Conservation (phyloP, 2,888 invertebrate genomes). For the Villa cingulata region DNA sequence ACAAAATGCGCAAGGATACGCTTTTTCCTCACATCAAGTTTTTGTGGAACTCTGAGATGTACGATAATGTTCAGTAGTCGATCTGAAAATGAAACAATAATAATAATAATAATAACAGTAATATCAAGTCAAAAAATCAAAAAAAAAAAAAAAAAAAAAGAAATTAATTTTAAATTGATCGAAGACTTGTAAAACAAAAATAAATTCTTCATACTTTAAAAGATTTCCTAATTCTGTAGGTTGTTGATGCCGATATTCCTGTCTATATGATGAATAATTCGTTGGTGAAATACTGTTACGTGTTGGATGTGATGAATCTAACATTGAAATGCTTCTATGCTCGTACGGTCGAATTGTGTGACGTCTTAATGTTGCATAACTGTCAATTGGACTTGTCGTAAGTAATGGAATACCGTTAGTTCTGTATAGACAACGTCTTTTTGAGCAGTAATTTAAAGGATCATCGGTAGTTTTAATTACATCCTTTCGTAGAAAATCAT, state of each 20-base stretch:
- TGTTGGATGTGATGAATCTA: conserved; percentile 22
- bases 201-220: conserved; percentile 8
- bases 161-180: no score
- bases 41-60: no score
- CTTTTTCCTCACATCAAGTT: no score
- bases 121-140: no score
- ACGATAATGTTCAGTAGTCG: background rate
- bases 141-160: no score
- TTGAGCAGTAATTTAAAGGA: conserved; percentile 35
- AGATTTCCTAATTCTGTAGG: conserved; percentile 13
- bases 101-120: no score
- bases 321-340: conserved; percentile 26
- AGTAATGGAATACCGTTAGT: conserved; percentile 20
- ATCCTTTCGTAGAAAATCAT: conserved; percentile 13
- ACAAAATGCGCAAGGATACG: no score
- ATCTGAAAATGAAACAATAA: background rate
- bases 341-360: conserved; percentile 29
- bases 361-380: conserved; percentile 34
- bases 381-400: conserved; percentile 24
- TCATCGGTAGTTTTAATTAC: no score
- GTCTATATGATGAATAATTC: conserved; percentile 11
- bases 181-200: background rate
- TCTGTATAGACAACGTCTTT: conserved; percentile 31
- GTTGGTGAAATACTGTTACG: conserved; percentile 7
- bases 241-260: conserved; percentile 11